Evolutionary conservation across 1,140 invertebrate species (phyloP).

Genomic region (Pectinophora gossypiella): DNA sequence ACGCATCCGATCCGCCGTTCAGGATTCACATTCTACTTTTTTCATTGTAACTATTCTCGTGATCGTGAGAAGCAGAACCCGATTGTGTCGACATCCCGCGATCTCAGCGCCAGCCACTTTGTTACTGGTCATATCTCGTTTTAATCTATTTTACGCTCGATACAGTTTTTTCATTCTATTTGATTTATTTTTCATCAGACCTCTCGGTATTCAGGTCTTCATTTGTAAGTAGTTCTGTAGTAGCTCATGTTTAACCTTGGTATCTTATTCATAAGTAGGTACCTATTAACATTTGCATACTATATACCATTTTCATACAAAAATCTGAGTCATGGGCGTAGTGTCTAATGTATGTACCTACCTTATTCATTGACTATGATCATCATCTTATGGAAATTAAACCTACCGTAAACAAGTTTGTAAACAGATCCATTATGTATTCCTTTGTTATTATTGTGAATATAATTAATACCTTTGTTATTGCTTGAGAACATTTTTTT

Average conservation of each 20-base stretch:
- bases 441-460: not conserved
- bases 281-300: not conserved
- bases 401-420: not conserved
- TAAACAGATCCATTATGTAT: not conserved
- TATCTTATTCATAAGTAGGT: no score
- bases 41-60: slow-evolving; percentile 45
- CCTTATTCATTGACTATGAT: not conserved
- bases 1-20: slow-evolving; percentile 32
- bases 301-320: no score
- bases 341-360: no score
- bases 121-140: slow-evolving; percentile 17
- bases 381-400: slow-evolving; percentile 1
- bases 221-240: no score
- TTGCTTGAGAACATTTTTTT: no score
- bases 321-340: not conserved
- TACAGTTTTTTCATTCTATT: slow-evolving; percentile 25
- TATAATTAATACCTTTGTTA: no score
- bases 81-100: slow-evolving; percentile 20
- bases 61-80: slow-evolving; percentile 53
- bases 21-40: slow-evolving; percentile 56
- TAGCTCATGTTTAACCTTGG: no score
- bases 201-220: no score
- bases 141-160: slow-evolving; percentile 21
- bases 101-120: slow-evolving; percentile 17
- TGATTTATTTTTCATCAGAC: not conserved